Evolutionary conservation across 2,113 vertebrate genomes (phyloP).

Genomic region (Brachypteracias leptosomus): DNA sequence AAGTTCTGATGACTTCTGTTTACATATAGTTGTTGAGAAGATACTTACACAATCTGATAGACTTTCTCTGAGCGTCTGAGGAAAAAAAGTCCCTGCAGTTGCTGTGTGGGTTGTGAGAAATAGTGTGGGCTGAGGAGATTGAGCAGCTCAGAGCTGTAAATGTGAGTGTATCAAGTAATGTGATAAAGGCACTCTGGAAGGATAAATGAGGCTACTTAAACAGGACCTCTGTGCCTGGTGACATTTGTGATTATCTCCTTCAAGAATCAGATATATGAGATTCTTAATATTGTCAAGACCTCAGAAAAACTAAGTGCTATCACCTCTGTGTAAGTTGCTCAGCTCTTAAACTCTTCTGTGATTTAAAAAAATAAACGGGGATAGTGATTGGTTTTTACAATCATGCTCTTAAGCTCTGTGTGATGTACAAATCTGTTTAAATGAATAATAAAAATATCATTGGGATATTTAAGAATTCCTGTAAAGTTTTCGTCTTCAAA

Average conservation of each 20-base stretch:
- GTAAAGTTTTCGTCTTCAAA: not conserved
- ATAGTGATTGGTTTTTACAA: conserved; percentile 24
- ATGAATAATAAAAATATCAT: conserved; percentile 42
- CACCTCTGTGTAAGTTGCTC: conserved; percentile 6
- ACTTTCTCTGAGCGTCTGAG: not conserved
- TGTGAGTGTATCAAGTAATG: not conserved
- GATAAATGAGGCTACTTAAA: not conserved
- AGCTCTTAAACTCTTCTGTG: conserved; percentile 26
- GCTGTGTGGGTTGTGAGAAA: not conserved
- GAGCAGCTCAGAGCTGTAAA: not conserved
- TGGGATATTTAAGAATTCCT: conserved; percentile 12
- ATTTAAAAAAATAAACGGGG: not conserved
- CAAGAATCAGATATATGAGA: not conserved
- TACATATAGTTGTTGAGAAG: conserved; percentile 1
- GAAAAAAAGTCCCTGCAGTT: not conserved
- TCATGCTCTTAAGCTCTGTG: not conserved
- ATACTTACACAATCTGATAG: not conserved
- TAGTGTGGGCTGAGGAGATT: not conserved
- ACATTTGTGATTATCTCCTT: not conserved
- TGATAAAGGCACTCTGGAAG: not conserved
- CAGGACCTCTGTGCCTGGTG: not conserved
- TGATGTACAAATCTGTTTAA: conserved; percentile 37
- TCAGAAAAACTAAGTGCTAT: conserved; percentile 7
- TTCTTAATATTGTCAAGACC: not conserved
- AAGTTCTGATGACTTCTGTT: not conserved